Conservation (phyloP, 2,113 vertebrate genomes). For the Nyctibius bracteatus region DNA sequence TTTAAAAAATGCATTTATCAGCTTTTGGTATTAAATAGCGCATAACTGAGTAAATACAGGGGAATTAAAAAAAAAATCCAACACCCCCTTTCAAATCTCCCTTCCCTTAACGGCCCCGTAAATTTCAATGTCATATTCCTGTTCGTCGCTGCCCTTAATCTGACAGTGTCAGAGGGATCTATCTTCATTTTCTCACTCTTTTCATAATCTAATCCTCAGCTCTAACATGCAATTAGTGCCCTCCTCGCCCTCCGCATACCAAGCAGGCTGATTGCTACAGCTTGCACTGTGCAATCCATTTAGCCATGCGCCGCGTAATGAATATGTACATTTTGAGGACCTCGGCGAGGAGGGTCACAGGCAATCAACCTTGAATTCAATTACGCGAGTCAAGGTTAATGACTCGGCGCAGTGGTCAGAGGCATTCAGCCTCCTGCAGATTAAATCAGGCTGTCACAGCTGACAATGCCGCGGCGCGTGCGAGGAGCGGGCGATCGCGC, state of each 20-base stretch:
- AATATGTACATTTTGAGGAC: slow-evolving; percentile 99
- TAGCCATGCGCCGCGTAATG: slow-evolving; percentile 89
- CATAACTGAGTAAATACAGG: not conserved
- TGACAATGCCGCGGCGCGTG: slow-evolving; percentile 81
- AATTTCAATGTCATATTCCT: slow-evolving; percentile 81
- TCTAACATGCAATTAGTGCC: slow-evolving; percentile 99
- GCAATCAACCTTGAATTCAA: slow-evolving; percentile 99
- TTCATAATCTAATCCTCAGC: slow-evolving; percentile 99
- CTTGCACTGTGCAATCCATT: slow-evolving; percentile 97
- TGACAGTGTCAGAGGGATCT: slow-evolving; percentile 96
- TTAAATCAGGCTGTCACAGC: slow-evolving; percentile 92
- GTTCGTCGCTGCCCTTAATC: slow-evolving; percentile 88
- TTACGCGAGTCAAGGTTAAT: slow-evolving; percentile 99
- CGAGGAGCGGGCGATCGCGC: slow-evolving; percentile 66
- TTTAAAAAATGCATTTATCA: not conserved
- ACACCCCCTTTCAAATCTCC: slow-evolving; percentile 43
- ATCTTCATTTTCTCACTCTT: slow-evolving; percentile 99
- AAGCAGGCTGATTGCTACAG: slow-evolving; percentile 90
- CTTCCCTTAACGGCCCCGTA: slow-evolving; percentile 77
- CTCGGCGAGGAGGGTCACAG: slow-evolving; percentile 90
- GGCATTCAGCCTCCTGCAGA: slow-evolving; percentile 87
- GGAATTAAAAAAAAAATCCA: not conserved
- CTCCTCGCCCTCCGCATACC: slow-evolving; percentile 86
- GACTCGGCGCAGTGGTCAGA: slow-evolving; percentile 96
- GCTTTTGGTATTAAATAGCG: not conserved